These are phyloP conservation scores for Protosalanx chinensis DNA, from an alignment of 2,797 vertebrate species.

Conservation along the genomic window DNA sequence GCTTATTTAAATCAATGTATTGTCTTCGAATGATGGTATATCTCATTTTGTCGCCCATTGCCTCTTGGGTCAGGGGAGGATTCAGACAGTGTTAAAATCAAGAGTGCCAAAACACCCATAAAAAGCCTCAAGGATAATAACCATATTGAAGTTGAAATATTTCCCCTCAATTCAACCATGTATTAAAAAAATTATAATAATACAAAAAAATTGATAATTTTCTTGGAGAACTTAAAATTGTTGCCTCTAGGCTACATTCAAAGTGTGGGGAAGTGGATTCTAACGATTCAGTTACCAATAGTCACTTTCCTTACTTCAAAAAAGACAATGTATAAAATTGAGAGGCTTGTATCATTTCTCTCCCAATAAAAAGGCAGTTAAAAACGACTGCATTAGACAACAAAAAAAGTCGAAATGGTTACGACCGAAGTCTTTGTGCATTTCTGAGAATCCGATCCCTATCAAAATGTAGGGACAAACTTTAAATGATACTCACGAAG, in stretches of 20 bases:
- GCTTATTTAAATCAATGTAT: slow-evolving; percentile 72
- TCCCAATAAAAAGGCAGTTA: slow-evolving; percentile 60
- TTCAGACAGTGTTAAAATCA: slow-evolving; percentile 52
- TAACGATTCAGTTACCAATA: slow-evolving; percentile 45
- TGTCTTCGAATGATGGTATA: slow-evolving; percentile 53
- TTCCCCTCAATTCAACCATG: slow-evolving; percentile 25
- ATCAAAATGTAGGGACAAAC: slow-evolving; percentile 53
- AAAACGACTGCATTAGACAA: slow-evolving; percentile 51
- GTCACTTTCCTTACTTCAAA: slow-evolving; percentile 52
- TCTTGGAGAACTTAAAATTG: slow-evolving; percentile 55
- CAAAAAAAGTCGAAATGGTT: slow-evolving; percentile 61
- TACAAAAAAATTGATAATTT: slow-evolving; percentile 43
- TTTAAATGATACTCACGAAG: slow-evolving; percentile 46
- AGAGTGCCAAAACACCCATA: slow-evolving; percentile 32
- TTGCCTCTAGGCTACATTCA: slow-evolving; percentile 65
- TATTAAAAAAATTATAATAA: slow-evolving; percentile 43
- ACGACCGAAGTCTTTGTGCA: slow-evolving; percentile 57
- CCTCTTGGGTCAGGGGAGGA: slow-evolving; percentile 41
- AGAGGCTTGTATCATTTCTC: slow-evolving; percentile 38
- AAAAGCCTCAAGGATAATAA: slow-evolving; percentile 31
- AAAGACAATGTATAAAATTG: slow-evolving; percentile 42
- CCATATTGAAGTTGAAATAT: slow-evolving; percentile 13
- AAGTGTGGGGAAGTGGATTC: slow-evolving; percentile 43
- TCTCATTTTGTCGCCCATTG: slow-evolving; percentile 48
- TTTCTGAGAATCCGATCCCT: slow-evolving; percentile 60